phyloP scores from a whole-genome alignment of 2,113 vertebrate species.

The Sapayoa aenigma region DNA sequence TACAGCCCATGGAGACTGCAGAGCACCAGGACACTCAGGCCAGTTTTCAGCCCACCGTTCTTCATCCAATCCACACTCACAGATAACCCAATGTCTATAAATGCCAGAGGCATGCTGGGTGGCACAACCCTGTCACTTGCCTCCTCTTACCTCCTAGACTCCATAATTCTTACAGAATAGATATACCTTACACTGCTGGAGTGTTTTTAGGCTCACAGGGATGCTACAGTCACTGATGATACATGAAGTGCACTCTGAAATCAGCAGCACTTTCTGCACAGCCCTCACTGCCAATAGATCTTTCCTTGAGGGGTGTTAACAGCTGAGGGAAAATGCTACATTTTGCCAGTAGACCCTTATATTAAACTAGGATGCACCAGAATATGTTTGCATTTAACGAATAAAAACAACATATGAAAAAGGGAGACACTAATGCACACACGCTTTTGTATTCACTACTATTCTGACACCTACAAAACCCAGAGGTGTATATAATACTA shows the following conservation, averaged over 20 bases:
- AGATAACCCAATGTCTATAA: not conserved
- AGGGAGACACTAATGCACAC: not conserved
- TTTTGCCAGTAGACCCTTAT: slow-evolving; percentile 30
- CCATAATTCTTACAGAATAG: not conserved
- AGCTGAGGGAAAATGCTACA: not conserved
- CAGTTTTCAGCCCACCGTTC: not conserved
- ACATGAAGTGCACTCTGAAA: not conserved
- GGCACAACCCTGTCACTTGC: not conserved
- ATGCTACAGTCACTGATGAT: not conserved
- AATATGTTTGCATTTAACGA: slow-evolving; percentile 44
- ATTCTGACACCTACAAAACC: not conserved
- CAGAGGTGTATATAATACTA: not conserved
- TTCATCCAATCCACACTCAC: not conserved
- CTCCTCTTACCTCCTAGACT: not conserved
- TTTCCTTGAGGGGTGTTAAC: not conserved
- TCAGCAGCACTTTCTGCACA: not conserved
- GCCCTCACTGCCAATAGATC: not conserved
- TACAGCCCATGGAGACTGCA: not conserved
- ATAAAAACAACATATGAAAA: slow-evolving; percentile 43
- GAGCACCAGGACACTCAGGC: not conserved
- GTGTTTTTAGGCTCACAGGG: not conserved
- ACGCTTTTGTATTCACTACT: not conserved
- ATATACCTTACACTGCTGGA: not conserved
- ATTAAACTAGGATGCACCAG: not conserved
- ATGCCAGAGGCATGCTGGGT: not conserved